Percentiles rank a stretch among this genome's conserved stretches.
Conservation (phyloP, 2,797 vertebrate species). For the Ataeniobius toweri region DNA sequence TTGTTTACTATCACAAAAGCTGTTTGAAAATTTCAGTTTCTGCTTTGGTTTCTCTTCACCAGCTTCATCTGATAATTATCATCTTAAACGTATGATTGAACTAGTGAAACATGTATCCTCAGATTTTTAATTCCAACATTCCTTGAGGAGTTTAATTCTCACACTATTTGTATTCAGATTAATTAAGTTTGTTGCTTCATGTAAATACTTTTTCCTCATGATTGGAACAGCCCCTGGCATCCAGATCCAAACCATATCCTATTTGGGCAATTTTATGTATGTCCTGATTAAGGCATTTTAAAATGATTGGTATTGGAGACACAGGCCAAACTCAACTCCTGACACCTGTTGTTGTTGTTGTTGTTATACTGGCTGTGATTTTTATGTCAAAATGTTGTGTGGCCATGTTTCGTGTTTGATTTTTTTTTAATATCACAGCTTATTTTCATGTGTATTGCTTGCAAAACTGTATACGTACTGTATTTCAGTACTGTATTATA, state of each 20-base stretch:
- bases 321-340: background rate
- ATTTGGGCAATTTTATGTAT: background rate
- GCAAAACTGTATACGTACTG: background rate
- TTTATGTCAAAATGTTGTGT: background rate
- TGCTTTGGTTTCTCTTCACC: background rate
- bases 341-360: background rate
- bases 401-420: background rate
- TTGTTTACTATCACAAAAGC: background rate
- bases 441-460: background rate
- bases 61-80: constrained; percentile 5
- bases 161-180: constrained; percentile 6
- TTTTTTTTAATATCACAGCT: background rate
- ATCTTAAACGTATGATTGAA: background rate
- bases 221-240: background rate
- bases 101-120: background rate
- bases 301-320: background rate
- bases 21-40: background rate
- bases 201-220: background rate
- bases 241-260: background rate
- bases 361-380: background rate
- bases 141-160: constrained; percentile 16
- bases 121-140: background rate
- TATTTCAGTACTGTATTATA: background rate
- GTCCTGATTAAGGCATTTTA: background rate
- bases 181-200: constrained; percentile 1